Percentiles rank a stretch among this genome's conserved stretches.
These are phyloP conservation scores for Xenopus borealis DNA, from an alignment of 2,113 vertebrate species.

Conservation along the genomic window DNA sequence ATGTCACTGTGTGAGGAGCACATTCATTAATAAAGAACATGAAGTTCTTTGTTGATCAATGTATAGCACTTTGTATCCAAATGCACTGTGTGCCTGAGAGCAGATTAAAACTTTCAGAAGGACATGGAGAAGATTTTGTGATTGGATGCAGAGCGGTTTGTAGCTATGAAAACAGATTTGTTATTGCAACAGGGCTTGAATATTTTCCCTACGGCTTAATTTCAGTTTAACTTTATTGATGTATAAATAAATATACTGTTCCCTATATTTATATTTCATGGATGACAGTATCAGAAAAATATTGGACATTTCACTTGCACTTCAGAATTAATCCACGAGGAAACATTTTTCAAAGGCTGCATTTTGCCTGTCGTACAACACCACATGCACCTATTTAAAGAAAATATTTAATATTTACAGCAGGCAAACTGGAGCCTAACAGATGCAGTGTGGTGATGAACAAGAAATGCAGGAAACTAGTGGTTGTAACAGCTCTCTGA, in stretches of 20 bases:
- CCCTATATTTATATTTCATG: background rate
- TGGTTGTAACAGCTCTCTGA: background rate
- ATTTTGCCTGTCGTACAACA: background rate
- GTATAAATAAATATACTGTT: slow-evolving; percentile 1
- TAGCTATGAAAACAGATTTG: background rate
- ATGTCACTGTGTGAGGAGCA: no score
- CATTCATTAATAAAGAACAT: no score
- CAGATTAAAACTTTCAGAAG: no score
- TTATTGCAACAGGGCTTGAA: background rate
- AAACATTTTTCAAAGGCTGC: background rate
- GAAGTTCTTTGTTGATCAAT: no score
- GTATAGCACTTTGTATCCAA: no score
- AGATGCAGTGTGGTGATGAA: background rate
- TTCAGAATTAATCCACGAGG: background rate
- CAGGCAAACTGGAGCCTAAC: background rate
- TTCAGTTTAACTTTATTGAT: background rate
- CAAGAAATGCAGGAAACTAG: background rate
- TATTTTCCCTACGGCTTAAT: background rate
- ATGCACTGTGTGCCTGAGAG: no score
- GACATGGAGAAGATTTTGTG: no score
- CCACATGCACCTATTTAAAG: background rate
- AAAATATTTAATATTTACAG: background rate
- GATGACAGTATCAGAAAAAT: background rate
- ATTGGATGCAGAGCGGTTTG: no score
- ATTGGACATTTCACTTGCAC: background rate